These are phyloP conservation scores for Lasioglossum zephyrum DNA, from an alignment of 2,888 invertebrate genomes.

Conservation along the genomic window DNA sequence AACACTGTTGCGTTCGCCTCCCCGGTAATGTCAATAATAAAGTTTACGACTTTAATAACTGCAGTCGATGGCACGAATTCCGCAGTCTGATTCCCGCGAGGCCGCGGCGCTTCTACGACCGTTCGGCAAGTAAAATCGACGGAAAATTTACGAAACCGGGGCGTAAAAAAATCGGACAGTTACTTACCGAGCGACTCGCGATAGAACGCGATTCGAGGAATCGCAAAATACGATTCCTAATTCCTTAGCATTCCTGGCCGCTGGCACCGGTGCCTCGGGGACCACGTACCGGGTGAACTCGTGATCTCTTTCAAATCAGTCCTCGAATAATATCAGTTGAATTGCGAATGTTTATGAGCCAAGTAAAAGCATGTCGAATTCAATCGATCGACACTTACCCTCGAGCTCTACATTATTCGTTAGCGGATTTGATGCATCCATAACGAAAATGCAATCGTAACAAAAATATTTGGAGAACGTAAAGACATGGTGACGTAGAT, in stretches of 20 bases:
- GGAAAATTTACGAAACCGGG: neutral
- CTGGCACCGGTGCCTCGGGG: slow-evolving; percentile 20
- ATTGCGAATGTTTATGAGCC: neutral
- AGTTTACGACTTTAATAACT: slow-evolving; percentile 10
- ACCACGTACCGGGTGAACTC: slow-evolving; percentile 4
- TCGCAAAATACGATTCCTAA: slow-evolving; percentile 25
- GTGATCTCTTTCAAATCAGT: neutral
- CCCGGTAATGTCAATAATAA: neutral
- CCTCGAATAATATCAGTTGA: neutral
- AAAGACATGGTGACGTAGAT: too few species aligned
- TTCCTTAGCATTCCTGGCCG: slow-evolving; percentile 31
- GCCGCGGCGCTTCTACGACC: neutral
- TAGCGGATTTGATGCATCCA: too few species aligned
- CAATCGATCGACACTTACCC: too few species aligned
- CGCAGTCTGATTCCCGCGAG: neutral
- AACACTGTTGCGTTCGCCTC: neutral
- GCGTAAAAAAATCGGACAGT: slow-evolving; percentile 16
- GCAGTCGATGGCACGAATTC: slow-evolving; percentile 3
- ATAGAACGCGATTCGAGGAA: slow-evolving; percentile 31
- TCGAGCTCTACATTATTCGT: too few species aligned
- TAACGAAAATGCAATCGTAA: too few species aligned
- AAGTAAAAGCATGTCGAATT: neutral
- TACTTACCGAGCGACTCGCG: neutral
- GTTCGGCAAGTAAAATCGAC: neutral
- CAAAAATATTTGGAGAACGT: too few species aligned